Evolutionary conservation across 2,113 vertebrate species (phyloP), one percentile per base, ranked within the genome.

Genomic region (Ailurus styani): DNA sequence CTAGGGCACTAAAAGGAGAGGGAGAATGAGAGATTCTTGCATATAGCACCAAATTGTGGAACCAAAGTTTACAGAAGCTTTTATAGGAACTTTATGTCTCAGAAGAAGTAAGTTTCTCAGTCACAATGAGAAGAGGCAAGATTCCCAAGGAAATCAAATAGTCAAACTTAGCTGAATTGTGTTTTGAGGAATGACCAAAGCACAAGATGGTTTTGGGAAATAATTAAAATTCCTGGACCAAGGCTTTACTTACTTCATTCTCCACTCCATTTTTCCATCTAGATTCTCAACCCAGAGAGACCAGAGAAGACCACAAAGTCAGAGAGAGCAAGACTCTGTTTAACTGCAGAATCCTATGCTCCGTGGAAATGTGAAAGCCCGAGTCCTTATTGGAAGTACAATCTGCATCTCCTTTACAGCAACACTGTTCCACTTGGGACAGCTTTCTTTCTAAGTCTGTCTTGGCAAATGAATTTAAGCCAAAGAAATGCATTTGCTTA

Each of bases 401-500:
- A 83, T 57, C 52, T 92, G 47, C 45, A 29, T 64, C 31, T 91
- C n/a, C 42, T 85, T 94, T 42, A 78, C 7, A 52, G 66, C 42
- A 68, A 54, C 29, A 64, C 62, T 91, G 8, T 66, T 50, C 81
- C 21, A 66, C 45, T 42, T 55, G 23, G 52, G 34, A 70, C 54
- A 77, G 31, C 54, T 85, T 97, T 89, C 73, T 87, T 82, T 86
- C 85, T 83, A 75, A 93, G 12, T 60, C 83, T 84, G n/a, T 64
- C 27, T 87, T 96, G 42, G 68, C 68, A 97, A 97, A 91, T 68
- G 34, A 94, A 91, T 91, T 83, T 78, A 98, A 95, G 90, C 42
- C 72, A 87, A 47, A 90, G 45, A 83, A 87, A 91, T 37, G 9
- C 70, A 92, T 79, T 96, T 73, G 89, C 87, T 93, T 96, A 50